phyloP scores from a whole-genome alignment of 1,140 invertebrate genomes.

The Drosophila parvula region DNA sequence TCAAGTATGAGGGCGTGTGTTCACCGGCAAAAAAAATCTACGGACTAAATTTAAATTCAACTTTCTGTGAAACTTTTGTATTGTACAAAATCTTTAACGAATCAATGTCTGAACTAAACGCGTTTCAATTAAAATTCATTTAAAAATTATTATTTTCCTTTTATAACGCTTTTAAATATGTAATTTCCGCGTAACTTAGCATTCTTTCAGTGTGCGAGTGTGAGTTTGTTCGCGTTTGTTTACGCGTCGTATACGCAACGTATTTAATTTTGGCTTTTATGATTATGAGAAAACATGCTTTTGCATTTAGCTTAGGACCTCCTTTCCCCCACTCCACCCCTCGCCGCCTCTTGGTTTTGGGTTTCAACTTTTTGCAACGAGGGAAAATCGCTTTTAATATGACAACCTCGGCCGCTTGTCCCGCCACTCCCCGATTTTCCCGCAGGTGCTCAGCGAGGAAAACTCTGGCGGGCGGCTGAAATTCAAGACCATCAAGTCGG shows the following conservation, averaged over 20 bases:
- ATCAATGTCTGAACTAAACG: background rate
- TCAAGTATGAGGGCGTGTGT: constrained; percentile 2
- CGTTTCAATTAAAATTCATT: background rate
- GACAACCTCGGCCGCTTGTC: constrained; percentile 18
- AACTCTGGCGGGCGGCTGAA: constrained; percentile 81
- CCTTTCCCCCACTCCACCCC: background rate
- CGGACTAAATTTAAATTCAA: background rate
- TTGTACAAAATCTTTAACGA: background rate
- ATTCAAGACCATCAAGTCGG: constrained; percentile 84
- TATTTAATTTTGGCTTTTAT: constrained; percentile 82
- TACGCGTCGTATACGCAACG: constrained; percentile 77
- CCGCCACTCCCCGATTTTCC: background rate
- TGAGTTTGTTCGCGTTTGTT: constrained; percentile 55
- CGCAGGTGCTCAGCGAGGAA: constrained; percentile 83
- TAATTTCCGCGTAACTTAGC: no score
- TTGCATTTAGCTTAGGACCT: constrained; percentile 63
- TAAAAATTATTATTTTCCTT: background rate
- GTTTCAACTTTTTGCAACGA: constrained; percentile 17
- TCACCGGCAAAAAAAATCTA: background rate
- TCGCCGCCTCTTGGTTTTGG: constrained; percentile 1
- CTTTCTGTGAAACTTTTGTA: background rate
- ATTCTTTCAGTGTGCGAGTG: constrained; percentile 1
- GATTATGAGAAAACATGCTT: constrained; percentile 82
- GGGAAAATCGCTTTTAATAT: constrained; percentile 59
- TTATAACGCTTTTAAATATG: no score